A percentile compares a stretch with the other conserved stretches of the same genome.
These are phyloP conservation scores for Eumerus sabulonum DNA, from an alignment of 2,888 invertebrate genomes.

Conservation along the genomic window DNA sequence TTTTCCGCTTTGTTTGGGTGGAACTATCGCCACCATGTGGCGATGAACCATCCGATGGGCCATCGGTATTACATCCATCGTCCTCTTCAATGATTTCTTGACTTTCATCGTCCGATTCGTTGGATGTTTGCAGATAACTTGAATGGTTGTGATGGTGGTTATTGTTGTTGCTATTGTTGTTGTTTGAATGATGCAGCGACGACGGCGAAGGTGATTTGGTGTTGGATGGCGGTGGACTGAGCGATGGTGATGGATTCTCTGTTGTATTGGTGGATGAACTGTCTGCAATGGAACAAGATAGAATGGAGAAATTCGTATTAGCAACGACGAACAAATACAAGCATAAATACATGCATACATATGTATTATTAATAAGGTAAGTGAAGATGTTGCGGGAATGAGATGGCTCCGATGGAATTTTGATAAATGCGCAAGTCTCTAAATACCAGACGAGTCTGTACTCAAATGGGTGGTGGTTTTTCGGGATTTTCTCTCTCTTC, in stretches of 20 bases:
- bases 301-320: too few relatives aligned
- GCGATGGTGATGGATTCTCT: slow-evolving; percentile 83
- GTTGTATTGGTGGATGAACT: slow-evolving; percentile 86
- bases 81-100: slow-evolving; percentile 87
- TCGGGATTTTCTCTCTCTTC: too few relatives aligned
- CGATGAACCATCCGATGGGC: slow-evolving; percentile 77
- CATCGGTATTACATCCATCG: slow-evolving; percentile 85
- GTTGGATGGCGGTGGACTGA: slow-evolving; percentile 82
- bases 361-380: too few relatives aligned
- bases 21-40: slow-evolving; percentile 82
- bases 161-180: slow-evolving; percentile 75
- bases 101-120: slow-evolving; percentile 84
- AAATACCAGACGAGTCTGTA: too few relatives aligned
- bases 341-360: too few relatives aligned
- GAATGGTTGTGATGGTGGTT: slow-evolving; percentile 72
- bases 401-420: background rate
- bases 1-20: slow-evolving; percentile 89
- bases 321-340: background rate
- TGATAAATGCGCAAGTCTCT: slow-evolving; percentile 51
- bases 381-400: too few relatives aligned
- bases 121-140: slow-evolving; percentile 80
- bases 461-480: background rate
- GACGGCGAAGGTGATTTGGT: slow-evolving; percentile 79
- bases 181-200: slow-evolving; percentile 69
- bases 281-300: slow-evolving; percentile 81